phyloP scores from a whole-genome alignment of 1,140 invertebrate species.

The Orius insidiosus region DNA sequence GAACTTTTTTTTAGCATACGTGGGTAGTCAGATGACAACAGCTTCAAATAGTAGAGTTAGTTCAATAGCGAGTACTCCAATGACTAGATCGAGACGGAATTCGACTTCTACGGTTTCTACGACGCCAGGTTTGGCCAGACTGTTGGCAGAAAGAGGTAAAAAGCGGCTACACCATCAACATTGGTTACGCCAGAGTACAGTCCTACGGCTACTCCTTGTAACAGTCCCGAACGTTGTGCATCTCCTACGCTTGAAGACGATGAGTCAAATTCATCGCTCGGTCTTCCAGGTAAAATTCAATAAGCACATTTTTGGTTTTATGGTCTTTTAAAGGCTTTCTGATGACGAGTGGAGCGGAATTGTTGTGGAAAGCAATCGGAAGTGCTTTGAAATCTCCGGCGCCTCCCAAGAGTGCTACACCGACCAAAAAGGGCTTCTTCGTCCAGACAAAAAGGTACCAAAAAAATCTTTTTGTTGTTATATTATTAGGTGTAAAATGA shows the following conservation, averaged over 20 bases:
- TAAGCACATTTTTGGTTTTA: slow-evolving; percentile 11
- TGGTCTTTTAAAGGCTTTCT: slow-evolving; percentile 25
- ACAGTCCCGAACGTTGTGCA: slow-evolving; percentile 34
- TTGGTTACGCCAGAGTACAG: slow-evolving; percentile 31
- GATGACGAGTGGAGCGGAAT: slow-evolving; percentile 52
- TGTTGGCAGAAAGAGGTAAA: slow-evolving; percentile 67
- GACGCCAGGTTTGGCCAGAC: slow-evolving; percentile 56
- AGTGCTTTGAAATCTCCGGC: slow-evolving; percentile 25
- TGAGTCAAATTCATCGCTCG: slow-evolving; percentile 10
- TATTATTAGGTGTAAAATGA: too few species aligned
- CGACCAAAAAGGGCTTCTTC: slow-evolving; percentile 14
- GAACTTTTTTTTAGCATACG: slow-evolving; percentile 26
- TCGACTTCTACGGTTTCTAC: slow-evolving; percentile 60
- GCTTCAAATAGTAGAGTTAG: slow-evolving; percentile 29
- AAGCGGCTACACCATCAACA: slow-evolving; percentile 45
- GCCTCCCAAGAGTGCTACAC: slow-evolving; percentile 7
- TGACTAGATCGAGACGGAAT: slow-evolving; percentile 43
- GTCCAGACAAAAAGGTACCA: slow-evolving; percentile 21
- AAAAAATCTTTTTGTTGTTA: too few species aligned
- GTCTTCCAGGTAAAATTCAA: slow-evolving; percentile 31
- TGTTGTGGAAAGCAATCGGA: slow-evolving; percentile 47
- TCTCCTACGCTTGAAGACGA: slow-evolving; percentile 32
- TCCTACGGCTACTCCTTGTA: slow-evolving; percentile 68
- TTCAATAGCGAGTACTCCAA: slow-evolving; percentile 32
- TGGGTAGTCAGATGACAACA: slow-evolving; percentile 28